Evolutionary conservation across 2,888 invertebrate genomes (phyloP).

Genomic region (Himalopsyche japonica): DNA sequence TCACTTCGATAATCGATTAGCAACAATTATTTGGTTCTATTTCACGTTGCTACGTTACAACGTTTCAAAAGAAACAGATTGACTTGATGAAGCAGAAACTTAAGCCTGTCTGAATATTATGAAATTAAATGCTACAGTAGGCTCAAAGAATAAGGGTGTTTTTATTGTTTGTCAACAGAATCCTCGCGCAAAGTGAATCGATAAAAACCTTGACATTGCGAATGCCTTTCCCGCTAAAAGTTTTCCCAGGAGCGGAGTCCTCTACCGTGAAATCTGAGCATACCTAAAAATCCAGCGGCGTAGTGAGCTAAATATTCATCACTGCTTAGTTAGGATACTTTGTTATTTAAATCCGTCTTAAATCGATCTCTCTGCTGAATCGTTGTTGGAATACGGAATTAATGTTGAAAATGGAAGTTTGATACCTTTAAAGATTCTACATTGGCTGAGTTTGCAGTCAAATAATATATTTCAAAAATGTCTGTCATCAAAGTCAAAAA

Average conservation of each 20-base stretch:
- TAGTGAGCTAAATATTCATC: background rate
- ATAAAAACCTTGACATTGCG: background rate
- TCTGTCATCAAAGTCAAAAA: too few relatives aligned
- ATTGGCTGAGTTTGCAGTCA: too few relatives aligned
- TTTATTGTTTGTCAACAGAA: background rate
- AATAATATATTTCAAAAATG: too few relatives aligned
- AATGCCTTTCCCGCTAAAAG: background rate
- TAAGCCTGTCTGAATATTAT: too few relatives aligned
- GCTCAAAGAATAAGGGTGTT: background rate
- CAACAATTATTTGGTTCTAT: too few relatives aligned
- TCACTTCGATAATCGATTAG: too few relatives aligned
- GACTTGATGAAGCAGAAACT: too few relatives aligned
- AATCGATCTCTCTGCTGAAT: background rate
- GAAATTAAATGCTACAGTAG: too few relatives aligned
- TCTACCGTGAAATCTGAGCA: background rate
- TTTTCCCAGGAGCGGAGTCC: background rate
- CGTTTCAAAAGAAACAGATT: too few relatives aligned
- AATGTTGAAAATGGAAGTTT: background rate
- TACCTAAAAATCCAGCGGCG: background rate
- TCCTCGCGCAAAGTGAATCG: background rate
- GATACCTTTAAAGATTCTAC: background rate
- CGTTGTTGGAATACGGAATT: background rate
- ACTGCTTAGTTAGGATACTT: background rate
- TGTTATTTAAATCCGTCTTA: background rate
- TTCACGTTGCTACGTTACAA: too few relatives aligned